A percentile compares a stretch with the other conserved stretches of the same genome.
Conservation (phyloP, 1,140 invertebrate species). For the Lepidurus couesii region DNA sequence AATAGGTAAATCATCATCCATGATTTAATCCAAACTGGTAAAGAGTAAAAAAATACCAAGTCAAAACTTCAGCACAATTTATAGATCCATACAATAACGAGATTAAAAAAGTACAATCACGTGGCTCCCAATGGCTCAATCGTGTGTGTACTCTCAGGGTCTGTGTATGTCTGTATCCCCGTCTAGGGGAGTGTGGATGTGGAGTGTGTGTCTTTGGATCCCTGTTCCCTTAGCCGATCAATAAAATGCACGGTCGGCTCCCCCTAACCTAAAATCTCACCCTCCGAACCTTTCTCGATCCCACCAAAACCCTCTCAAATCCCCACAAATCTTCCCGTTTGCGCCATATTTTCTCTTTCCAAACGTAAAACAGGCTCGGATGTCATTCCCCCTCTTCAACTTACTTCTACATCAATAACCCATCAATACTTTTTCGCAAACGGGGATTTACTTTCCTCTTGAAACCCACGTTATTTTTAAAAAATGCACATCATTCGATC, state of each 20-base stretch:
- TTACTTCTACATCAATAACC: neutral
- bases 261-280: neutral
- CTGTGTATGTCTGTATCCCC: neutral
- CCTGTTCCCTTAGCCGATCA: slow-evolving; percentile 14
- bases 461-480: too few species aligned
- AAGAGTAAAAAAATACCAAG: neutral
- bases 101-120: neutral
- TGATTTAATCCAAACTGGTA: neutral
- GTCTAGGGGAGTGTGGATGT: neutral
- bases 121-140: neutral
- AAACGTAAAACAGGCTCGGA: neutral
- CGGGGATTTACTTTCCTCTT: too few species aligned
- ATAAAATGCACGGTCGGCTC: slow-evolving; percentile 12
- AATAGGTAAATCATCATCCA: slow-evolving; percentile 1
- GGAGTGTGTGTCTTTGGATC: neutral
- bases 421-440: neutral
- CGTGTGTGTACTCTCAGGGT: neutral
- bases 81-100: neutral
- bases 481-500: too few species aligned
- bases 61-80: neutral
- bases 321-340: neutral
- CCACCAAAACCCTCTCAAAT: neutral
- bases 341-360: neutral
- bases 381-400: neutral
- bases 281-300: neutral